These are phyloP conservation scores for Cherax destructor DNA, from an alignment of 1,140 invertebrate species.

Conservation along the genomic window DNA sequence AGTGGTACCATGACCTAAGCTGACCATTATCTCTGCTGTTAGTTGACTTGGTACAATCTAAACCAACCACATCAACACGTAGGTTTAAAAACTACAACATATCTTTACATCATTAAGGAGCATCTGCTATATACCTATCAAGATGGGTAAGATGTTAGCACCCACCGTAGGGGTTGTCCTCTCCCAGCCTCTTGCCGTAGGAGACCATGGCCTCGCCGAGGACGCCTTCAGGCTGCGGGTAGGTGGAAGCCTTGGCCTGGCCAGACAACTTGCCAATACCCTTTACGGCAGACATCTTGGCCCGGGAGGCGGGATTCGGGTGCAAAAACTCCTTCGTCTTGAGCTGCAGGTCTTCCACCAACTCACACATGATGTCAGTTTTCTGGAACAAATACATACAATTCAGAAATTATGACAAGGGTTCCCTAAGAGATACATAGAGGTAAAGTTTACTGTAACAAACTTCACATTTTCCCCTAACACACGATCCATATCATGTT, in stretches of 20 bases:
- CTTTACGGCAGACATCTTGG: constrained; percentile 96
- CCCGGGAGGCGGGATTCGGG: constrained; percentile 96
- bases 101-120: too few relatives aligned
- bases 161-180: constrained; percentile 93
- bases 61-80: too few relatives aligned
- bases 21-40: too few relatives aligned
- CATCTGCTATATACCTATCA: too few relatives aligned
- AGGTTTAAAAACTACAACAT: too few relatives aligned
- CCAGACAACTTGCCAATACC: constrained; percentile 82
- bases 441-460: too few relatives aligned
- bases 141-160: background rate
- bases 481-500: too few relatives aligned
- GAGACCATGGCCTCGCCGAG: constrained; percentile 97
- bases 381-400: constrained; percentile 80
- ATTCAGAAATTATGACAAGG: background rate
- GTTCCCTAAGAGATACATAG: too few relatives aligned
- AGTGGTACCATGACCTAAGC: too few relatives aligned
- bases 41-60: too few relatives aligned
- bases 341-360: constrained; percentile 95
- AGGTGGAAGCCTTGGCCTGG: constrained; percentile 83
- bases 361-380: constrained; percentile 96
- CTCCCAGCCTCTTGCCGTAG: constrained; percentile 96
- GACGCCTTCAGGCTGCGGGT: constrained; percentile 98
- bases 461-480: too few relatives aligned
- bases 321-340: constrained; percentile 99